phyloP scores from a whole-genome alignment of 1,140 invertebrate species.

The Drosophila sproati region DNA sequence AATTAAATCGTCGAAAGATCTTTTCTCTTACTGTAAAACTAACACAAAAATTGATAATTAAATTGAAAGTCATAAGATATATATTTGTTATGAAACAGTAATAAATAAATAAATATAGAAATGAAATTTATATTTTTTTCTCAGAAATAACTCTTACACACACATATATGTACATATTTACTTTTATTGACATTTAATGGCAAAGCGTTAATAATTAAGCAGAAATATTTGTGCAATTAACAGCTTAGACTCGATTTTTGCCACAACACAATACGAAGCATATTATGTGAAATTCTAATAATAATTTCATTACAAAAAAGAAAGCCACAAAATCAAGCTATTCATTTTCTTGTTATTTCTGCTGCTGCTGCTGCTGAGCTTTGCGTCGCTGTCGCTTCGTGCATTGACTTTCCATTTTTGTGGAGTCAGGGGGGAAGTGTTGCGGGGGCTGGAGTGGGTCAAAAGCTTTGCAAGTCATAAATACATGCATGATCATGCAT shows the following conservation, averaged over 20 bases:
- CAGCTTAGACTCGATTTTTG: slow-evolving; percentile 39
- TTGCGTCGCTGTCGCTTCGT: slow-evolving; percentile 58
- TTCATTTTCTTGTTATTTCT: slow-evolving; percentile 35
- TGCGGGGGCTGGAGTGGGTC: no score
- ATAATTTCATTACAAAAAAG: slow-evolving; percentile 73
- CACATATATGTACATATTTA: no score
- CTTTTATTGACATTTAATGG: not conserved
- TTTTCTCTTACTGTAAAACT: no score
- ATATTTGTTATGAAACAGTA: no score
- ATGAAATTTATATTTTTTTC: no score
- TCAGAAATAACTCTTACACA: no score
- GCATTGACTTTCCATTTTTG: slow-evolving; percentile 80
- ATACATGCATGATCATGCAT: no score
- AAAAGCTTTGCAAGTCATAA: no score
- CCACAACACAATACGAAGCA: slow-evolving; percentile 36
- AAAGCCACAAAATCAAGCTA: slow-evolving; percentile 59
- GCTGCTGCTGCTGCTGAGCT: slow-evolving; percentile 33
- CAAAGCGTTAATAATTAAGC: not conserved
- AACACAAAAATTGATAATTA: no score
- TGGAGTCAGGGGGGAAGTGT: slow-evolving; percentile 4
- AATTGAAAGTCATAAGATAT: no score
- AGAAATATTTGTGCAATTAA: slow-evolving; percentile 41
- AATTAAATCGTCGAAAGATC: no score
- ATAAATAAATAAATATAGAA: no score
- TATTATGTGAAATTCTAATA: slow-evolving; percentile 77